phyloP scores from a whole-genome alignment of 2,113 vertebrate species.

The Orycteropus afer region DNA sequence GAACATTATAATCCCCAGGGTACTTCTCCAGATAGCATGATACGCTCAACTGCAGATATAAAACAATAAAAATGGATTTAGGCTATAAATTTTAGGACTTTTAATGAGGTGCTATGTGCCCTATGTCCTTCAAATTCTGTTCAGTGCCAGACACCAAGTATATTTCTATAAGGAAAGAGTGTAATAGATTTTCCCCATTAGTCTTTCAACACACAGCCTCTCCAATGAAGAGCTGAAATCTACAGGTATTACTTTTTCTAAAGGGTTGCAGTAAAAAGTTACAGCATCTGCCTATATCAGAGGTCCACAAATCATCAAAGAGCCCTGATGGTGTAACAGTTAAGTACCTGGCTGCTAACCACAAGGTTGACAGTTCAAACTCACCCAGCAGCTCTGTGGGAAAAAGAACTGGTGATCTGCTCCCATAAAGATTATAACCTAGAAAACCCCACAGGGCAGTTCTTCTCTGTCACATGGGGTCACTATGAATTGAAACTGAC shows the following conservation, averaged over 20 bases:
- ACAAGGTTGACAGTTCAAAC: not conserved
- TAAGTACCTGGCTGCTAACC: not conserved
- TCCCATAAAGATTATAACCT: not conserved
- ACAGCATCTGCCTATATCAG: not conserved
- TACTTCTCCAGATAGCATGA: not conserved
- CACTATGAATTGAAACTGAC: not conserved
- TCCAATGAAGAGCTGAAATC: not conserved
- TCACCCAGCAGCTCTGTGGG: not conserved
- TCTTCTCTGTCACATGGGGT: not conserved
- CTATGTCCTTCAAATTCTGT: not conserved
- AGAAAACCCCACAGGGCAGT: not conserved
- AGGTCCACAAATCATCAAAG: not conserved
- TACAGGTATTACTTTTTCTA: not conserved
- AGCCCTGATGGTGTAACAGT: not conserved
- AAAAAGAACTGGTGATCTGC: not conserved
- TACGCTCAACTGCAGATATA: not conserved
- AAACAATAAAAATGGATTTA: constrained; percentile 18
- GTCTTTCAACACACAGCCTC: constrained; percentile 7
- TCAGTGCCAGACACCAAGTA: not conserved
- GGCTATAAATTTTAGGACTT: constrained; percentile 36
- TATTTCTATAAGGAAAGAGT: not conserved
- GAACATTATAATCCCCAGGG: not conserved
- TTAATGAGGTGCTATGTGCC: not conserved
- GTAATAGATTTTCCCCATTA: not conserved
- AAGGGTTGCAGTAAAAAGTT: not conserved